phyloP scores from a whole-genome alignment of 2,113 vertebrate species.

The Corythaixoides concolor region DNA sequence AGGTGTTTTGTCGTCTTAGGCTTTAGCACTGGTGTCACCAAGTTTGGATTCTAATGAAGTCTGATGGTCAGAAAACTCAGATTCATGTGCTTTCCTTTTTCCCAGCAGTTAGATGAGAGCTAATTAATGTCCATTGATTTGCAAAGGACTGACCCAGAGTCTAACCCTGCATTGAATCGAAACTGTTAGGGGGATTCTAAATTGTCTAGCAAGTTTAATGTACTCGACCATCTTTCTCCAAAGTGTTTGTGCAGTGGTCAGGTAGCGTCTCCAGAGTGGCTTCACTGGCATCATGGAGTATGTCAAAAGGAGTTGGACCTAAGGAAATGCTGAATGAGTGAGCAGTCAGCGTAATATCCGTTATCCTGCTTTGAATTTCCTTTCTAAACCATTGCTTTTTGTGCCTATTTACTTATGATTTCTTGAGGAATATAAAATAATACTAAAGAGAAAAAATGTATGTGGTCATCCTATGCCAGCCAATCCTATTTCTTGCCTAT shows the following conservation, averaged over 20 bases:
- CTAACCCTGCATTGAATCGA: conserved; percentile 18
- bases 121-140: conserved; percentile 55
- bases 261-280: background rate
- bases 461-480: background rate
- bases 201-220: conserved; percentile 32
- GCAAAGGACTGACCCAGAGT: conserved; percentile 5
- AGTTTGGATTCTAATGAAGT: conserved; percentile 30
- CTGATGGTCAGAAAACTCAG: background rate
- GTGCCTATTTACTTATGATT: background rate
- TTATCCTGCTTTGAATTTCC: background rate
- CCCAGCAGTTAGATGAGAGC: conserved; percentile 7
- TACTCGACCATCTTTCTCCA: background rate
- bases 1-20: background rate
- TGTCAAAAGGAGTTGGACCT: background rate
- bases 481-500: background rate
- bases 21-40: background rate
- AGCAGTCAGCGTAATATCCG: background rate
- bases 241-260: background rate
- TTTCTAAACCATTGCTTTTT: background rate
- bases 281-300: background rate
- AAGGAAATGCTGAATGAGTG: background rate
- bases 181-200: conserved; percentile 2
- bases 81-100: background rate
- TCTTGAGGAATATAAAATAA: background rate
- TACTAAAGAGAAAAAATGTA: background rate